phyloP scores from a whole-genome alignment of 2,888 invertebrate genomes.

The Leucophenga maculata region DNA sequence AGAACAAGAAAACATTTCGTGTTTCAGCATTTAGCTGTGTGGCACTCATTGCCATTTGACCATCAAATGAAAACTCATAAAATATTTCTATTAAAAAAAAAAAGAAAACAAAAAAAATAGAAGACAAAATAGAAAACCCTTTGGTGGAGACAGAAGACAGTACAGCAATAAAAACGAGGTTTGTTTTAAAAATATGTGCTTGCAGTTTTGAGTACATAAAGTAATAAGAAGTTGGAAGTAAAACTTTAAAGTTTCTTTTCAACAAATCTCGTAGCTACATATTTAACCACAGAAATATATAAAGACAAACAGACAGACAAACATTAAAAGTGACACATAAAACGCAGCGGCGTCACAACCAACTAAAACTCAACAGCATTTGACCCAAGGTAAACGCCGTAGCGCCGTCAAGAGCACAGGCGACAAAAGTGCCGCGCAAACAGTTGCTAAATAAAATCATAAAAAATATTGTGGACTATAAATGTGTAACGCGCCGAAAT shows the following conservation, averaged over 20 bases:
- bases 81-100: constrained; percentile 37
- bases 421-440: constrained; percentile 21
- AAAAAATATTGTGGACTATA: constrained; percentile 5
- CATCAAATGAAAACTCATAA: constrained; percentile 50
- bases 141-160: constrained; percentile 32
- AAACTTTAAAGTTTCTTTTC: no score
- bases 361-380: constrained; percentile 41
- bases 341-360: constrained; percentile 24
- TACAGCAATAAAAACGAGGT: constrained; percentile 26
- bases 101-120: not conserved
- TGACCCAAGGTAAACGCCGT: constrained; percentile 40
- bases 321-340: constrained; percentile 17
- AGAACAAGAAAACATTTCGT: constrained; percentile 24
- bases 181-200: no score
- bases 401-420: constrained; percentile 38
- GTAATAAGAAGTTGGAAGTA: no score
- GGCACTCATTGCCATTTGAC: constrained; percentile 31
- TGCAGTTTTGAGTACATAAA: no score
- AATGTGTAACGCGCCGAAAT: not conserved
- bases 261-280: no score
- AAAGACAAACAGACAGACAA: constrained; percentile 37
- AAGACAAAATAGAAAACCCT: constrained; percentile 2
- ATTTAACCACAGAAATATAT: not conserved
- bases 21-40: constrained; percentile 31
- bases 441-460: constrained; percentile 21